Evolutionary conservation across 2,113 vertebrate genomes (phyloP).

Genomic region (Phrynocephalus versicolor): DNA sequence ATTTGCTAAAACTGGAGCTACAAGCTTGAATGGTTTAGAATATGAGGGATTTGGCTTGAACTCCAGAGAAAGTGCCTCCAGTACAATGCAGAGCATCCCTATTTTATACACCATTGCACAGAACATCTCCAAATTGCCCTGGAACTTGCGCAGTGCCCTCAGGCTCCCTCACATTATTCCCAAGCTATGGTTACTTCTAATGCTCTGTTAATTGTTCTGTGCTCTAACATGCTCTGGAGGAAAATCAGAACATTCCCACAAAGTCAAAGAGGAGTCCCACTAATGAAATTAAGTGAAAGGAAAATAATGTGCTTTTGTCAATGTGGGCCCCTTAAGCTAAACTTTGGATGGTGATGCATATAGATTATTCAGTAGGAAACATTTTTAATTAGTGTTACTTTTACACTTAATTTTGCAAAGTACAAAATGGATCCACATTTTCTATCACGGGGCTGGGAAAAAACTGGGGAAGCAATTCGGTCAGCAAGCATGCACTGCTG

Average conservation of each 20-base stretch:
- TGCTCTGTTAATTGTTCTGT: slow-evolving; percentile 77
- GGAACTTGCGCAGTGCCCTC: slow-evolving; percentile 68
- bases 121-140: slow-evolving; percentile 81
- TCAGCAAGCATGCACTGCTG: slow-evolving; percentile 21
- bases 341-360: slow-evolving; percentile 53
- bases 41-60: slow-evolving; percentile 77
- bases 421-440: slow-evolving; percentile 60
- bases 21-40: slow-evolving; percentile 83
- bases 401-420: slow-evolving; percentile 63
- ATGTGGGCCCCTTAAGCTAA: slow-evolving; percentile 63
- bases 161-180: slow-evolving; percentile 75
- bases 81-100: slow-evolving; percentile 71
- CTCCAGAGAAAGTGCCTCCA: slow-evolving; percentile 78
- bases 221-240: slow-evolving; percentile 65
- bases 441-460: slow-evolving; percentile 38
- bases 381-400: slow-evolving; percentile 71
- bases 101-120: slow-evolving; percentile 84
- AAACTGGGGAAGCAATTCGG: slow-evolving; percentile 12
- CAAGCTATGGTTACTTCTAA: slow-evolving; percentile 71
- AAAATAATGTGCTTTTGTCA: slow-evolving; percentile 66
- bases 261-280: slow-evolving; percentile 61
- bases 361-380: slow-evolving; percentile 72
- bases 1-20: slow-evolving; percentile 45
- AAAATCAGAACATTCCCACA: slow-evolving; percentile 65
- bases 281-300: slow-evolving; percentile 73